Evolutionary conservation across 2,888 invertebrate genomes (phyloP).

Genomic region (Agriotes lineatus): DNA sequence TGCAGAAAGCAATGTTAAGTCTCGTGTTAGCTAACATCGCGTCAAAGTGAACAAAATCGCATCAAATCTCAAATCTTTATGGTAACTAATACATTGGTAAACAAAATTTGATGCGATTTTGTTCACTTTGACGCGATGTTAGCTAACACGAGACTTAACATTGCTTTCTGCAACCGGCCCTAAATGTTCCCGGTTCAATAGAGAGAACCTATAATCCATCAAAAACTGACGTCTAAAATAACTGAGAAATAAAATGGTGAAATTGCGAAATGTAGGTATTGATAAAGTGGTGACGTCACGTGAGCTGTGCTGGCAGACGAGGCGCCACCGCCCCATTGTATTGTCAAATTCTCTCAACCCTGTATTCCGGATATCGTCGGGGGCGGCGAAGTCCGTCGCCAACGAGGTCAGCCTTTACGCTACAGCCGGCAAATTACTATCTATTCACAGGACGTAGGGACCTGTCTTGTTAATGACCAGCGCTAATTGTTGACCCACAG

Average conservation of each 20-base stretch:
- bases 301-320: slow-evolving; percentile 31
- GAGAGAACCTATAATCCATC: background rate
- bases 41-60: too few relatives aligned
- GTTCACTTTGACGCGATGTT: too few relatives aligned
- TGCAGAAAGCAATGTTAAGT: too few relatives aligned
- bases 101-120: too few relatives aligned
- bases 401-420: slow-evolving; percentile 31
- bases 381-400: slow-evolving; percentile 12
- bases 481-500: slow-evolving; percentile 22
- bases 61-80: too few relatives aligned
- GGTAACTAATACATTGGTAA: too few relatives aligned
- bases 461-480: slow-evolving; percentile 32
- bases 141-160: too few relatives aligned
- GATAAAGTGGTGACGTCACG: slow-evolving; percentile 40
- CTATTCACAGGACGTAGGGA: slow-evolving; percentile 15
- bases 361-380: slow-evolving; percentile 28
- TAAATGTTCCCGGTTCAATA: background rate
- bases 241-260: slow-evolving; percentile 18
- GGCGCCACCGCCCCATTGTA: slow-evolving; percentile 39
- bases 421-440: slow-evolving; percentile 24
- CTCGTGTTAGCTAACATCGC: too few relatives aligned
- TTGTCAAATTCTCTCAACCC: slow-evolving; percentile 37
- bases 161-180: too few relatives aligned
- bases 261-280: slow-evolving; percentile 31
- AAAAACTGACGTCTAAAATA: slow-evolving; percentile 10